Base-by-base conservation (phyloP, 2,888 invertebrate species). In the Rotaria socialis region DNA sequence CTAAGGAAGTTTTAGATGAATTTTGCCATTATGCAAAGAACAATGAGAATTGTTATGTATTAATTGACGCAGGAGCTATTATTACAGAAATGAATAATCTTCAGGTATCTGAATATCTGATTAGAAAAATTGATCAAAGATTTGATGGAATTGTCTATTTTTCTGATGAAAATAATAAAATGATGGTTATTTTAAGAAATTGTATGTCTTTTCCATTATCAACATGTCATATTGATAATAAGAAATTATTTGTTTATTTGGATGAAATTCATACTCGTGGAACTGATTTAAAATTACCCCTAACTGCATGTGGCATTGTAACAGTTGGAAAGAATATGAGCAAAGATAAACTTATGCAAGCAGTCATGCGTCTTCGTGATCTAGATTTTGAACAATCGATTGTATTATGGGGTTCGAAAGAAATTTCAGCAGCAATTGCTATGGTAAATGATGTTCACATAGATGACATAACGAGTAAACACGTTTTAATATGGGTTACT, bases 191-290 rank as follows among this genome's bases (percentile, higher is more conserved):
- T 74, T 11, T 74, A 74, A 74, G 41, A 41, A 41, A 74, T 74
- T 41, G 35, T 2, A 35, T 35, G 2, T n/a, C 2, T 74, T 41
- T 74, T 14, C 41, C 74, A 41, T 41, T 74, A 19, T 74, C 74
- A 41, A 4, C 74, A 19, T 74, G 74, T 4, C 74, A 74, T 22
- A 41, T 41, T 7, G 41, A 74, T 74, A 74, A 41, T 10, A 74
- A 74, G 41, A 74, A 74, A 74, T 41, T 74, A 74, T 74, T 74
- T 74, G 41, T 74, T 41, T 74, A 74, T 24, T 74, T 41, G 5
- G 74, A 74, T 41, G 74, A 74, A 41, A 19, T 74, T 41, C 74
- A 74, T 74, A 74, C 74, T 74, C 74, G 74, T 74, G 74, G 74
- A 74, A 74, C 41, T 74, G 74, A 74, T 74, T 74, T 74, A 16